Evolutionary conservation across 2,888 invertebrate genomes (phyloP), one percentile per base, ranked within the genome.

Genomic region (Cistogaster globosa): DNA sequence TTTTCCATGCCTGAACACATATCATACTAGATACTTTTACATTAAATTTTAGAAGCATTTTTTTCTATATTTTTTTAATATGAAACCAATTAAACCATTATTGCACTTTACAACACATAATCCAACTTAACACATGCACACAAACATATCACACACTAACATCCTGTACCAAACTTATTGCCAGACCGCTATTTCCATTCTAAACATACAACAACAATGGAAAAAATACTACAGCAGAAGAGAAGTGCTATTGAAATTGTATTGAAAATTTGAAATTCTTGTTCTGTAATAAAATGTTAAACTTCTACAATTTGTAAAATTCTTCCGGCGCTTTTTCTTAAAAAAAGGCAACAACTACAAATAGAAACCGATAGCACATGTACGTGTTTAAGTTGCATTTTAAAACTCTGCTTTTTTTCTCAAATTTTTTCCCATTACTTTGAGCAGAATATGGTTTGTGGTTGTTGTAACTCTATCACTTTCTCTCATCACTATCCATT

Each of bases 331-430:
- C 18, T 80, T 72, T 79, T 58, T 22, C 2, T 14, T 12, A 22
- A 4, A 16, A n/a, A 72, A 32, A 53, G 36, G 65, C 22, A 26
- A 9, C n/a, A 58, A 20, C 14, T 12, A 60, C 16, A 57, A 58
- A 18, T 45, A 55, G 53, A 20, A 62, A 65, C 74, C 57, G 22
- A 57, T 67, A 58, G 22, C 18, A 76, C 48, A 74, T 78, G 53
- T 65, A 82, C 85, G 85, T 85, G 85, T 78, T 85, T 75, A 85
- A 85, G 85, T 78, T 82, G 85, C 65, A 75, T 53, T 79, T 85
- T 57, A 26, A 60, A 78, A 78, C 78, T 75, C 75, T 71, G 16
- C 18, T 51, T 53, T 69, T 62, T 38, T 53, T 77, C 26, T 6
- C n/a, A 48, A 51, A 26, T 38, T 48, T 45, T n/a, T 57, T 55